A percentile compares a stretch with the other conserved stretches of the same genome.
phyloP scores from a whole-genome alignment of 2,797 vertebrate genomes.

The Centropyge bicolor region DNA sequence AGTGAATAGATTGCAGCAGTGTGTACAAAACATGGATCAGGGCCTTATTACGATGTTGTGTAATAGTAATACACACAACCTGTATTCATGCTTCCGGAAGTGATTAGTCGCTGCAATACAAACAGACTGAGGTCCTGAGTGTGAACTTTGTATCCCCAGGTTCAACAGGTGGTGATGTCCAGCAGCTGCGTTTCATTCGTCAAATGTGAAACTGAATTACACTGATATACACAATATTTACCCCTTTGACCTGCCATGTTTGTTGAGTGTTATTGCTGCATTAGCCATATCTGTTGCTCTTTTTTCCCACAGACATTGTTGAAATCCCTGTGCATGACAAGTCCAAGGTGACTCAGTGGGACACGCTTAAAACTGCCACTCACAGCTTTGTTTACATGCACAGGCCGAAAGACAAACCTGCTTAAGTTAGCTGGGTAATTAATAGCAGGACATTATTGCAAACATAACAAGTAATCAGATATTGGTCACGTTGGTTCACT shows the following conservation, averaged over 20 bases:
- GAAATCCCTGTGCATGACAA: neutral
- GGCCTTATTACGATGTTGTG: neutral
- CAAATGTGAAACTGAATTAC: neutral
- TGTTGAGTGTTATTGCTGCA: neutral
- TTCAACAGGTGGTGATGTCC: neutral
- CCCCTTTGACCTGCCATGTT: neutral
- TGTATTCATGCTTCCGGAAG: slow-evolving; percentile 9
- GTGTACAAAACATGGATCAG: slow-evolving; percentile 45
- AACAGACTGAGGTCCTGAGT: slow-evolving; percentile 25
- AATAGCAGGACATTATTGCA: too few species aligned
- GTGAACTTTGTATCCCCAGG: slow-evolving; percentile 2
- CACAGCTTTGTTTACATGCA: neutral
- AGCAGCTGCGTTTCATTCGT: neutral
- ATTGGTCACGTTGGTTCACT: too few species aligned
- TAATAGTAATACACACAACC: slow-evolving; percentile 16
- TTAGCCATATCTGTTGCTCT: neutral
- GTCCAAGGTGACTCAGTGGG: slow-evolving; percentile 33
- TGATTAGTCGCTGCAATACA: slow-evolving; percentile 20
- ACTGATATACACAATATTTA: too few species aligned
- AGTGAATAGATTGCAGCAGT: slow-evolving; percentile 16
- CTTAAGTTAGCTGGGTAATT: neutral
- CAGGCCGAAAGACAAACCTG: slow-evolving; percentile 1
- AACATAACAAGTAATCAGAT: neutral
- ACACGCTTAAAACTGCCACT: neutral
- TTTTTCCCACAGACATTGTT: neutral